phyloP scores from a whole-genome alignment of 92 coral and sea anemone species.

The Palythoa grandis region DNA sequence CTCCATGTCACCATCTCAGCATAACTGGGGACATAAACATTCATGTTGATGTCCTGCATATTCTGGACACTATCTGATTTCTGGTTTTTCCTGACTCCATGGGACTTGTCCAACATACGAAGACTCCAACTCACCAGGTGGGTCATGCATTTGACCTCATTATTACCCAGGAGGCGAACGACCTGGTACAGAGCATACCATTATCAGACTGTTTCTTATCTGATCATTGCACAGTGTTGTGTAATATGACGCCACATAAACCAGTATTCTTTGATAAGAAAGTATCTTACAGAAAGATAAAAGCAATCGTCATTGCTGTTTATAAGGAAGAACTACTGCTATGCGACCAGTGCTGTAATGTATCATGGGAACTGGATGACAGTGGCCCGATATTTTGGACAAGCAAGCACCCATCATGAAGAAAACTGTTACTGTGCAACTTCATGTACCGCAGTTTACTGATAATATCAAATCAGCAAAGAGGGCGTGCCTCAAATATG shows the following conservation, averaged over 20 bases:
- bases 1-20: too few species aligned
- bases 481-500: too few species aligned
- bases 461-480: too few species aligned
- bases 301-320: conserved; percentile 12
- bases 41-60: conserved; percentile 34
- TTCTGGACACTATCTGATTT: conserved; percentile 3
- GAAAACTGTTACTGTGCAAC: too few species aligned
- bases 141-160: conserved; percentile 51
- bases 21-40: conserved; percentile 53
- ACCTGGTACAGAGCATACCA: conserved; percentile 30
- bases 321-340: conserved; percentile 12
- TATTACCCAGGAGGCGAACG: conserved; percentile 42
- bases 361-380: too few species aligned
- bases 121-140: conserved; percentile 44
- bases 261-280: conserved; percentile 37
- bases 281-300: conserved; percentile 38
- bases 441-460: too few species aligned
- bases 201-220: conserved; percentile 28
- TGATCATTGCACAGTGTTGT: conserved; percentile 44
- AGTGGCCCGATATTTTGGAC: too few species aligned
- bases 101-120: conserved; percentile 52
- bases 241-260: conserved; percentile 37
- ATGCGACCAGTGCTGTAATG: too few species aligned
- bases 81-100: conserved; percentile 36
- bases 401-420: conserved; percentile 44